Evolutionary conservation across 1,140 invertebrate species (phyloP), one percentile per base, ranked within the genome.

Genomic region (Drosophila albomicans): DNA sequence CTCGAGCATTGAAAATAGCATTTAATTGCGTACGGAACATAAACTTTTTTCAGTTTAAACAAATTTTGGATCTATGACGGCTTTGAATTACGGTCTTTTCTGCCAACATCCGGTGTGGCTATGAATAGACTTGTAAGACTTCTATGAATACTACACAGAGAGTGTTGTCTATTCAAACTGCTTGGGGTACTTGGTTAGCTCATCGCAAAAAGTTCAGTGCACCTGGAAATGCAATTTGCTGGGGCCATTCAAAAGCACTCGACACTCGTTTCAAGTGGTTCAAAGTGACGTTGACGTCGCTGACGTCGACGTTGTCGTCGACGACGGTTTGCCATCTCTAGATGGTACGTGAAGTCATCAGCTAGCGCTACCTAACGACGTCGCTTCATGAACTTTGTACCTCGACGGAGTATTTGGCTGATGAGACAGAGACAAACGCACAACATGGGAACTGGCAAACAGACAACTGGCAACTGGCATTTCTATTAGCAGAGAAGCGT

Each of bases 181-280:
- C n/a, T 25, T 25, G 20, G 20, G 20, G 20, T 30, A 30, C 49
- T 52, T 20, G 46, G 15, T 73, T 73, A 54, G 56, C 56, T 52
- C 48, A 61, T 54, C 48, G 57, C 54, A 63, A 71, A 63, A 71
- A 48, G 82, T 85, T 86, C 82, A 85, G 43, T 82, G 78, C 82
- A 84, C 81, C 78, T 84, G 73, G 61, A 67, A 77, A 63, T 85
- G 81, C 81, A 84, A 63, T 62, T 81, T 66, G 25, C 59, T 57
- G 43, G 46, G 38, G 52, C 61, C 73, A 71, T 70, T 64, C 45
- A 56, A 71, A 58, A 59, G 10, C 38, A 61, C 62, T 64, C 59
- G n/a, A 49, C 66, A 52, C 32, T 65, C 38, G 35, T 43, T 61
- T 78, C 51, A 56, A 78, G 76, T 84, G 72, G n/a, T 49, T 13